phyloP scores from a whole-genome alignment of 2,888 invertebrate genomes.

The Lottia gigantea region DNA sequence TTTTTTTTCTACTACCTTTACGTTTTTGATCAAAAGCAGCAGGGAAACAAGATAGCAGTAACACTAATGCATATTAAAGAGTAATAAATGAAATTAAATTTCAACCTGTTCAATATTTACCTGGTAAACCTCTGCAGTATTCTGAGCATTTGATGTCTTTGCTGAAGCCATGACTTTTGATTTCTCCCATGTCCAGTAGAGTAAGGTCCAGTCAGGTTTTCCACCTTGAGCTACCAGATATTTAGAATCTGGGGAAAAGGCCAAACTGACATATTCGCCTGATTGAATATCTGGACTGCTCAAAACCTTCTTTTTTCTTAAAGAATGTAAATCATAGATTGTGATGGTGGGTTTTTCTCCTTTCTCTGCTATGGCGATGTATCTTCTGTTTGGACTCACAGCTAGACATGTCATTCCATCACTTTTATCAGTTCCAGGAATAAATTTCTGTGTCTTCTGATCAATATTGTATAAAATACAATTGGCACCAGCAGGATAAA shows the following conservation, averaged over 20 bases:
- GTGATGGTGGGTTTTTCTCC: slow-evolving; percentile 68
- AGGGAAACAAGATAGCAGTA: too few relatives aligned
- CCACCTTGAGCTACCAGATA: slow-evolving; percentile 83
- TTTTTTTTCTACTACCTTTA: too few relatives aligned
- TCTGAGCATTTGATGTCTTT: slow-evolving; percentile 74
- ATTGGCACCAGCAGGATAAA: slow-evolving; percentile 69
- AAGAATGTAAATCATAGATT: slow-evolving; percentile 69
- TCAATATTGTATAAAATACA: slow-evolving; percentile 70
- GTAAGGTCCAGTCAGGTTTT: slow-evolving; percentile 84
- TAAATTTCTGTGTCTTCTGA: slow-evolving; percentile 69
- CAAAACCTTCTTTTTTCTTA: slow-evolving; percentile 68
- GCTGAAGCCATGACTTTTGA: slow-evolving; percentile 82
- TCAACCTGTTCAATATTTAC: slow-evolving; percentile 53
- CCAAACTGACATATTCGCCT: slow-evolving; percentile 77
- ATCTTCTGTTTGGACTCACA: slow-evolving; percentile 68
- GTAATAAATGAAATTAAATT: too few relatives aligned
- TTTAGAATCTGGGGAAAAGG: slow-evolving; percentile 86
- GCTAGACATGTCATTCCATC: slow-evolving; percentile 69
- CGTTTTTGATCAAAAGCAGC: too few relatives aligned
- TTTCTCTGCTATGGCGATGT: slow-evolving; percentile 68
- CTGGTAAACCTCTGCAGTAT: slow-evolving; percentile 74
- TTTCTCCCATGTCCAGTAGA: slow-evolving; percentile 85
- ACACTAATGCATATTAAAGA: too few relatives aligned
- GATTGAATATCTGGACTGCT: slow-evolving; percentile 68
- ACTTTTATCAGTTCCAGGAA: slow-evolving; percentile 69